A percentile compares a stretch with the other conserved stretches of the same genome.
Evolutionary conservation across 2,888 invertebrate species (phyloP).

Genomic region (Trachelus troglodyta): DNA sequence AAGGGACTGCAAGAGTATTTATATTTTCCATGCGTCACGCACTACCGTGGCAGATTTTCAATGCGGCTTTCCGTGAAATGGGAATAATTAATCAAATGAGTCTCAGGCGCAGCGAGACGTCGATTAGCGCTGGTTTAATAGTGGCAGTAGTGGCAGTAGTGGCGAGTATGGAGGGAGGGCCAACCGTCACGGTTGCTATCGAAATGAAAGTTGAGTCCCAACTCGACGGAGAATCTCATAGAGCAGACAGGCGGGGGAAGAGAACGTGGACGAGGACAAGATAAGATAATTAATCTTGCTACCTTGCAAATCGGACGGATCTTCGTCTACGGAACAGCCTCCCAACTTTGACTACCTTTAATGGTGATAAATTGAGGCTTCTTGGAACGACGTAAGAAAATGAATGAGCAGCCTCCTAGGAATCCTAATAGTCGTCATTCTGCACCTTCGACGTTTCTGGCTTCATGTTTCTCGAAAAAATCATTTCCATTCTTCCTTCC

Average conservation of each 20-base stretch:
- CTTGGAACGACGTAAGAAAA: background rate
- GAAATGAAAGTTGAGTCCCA: slow-evolving; percentile 22
- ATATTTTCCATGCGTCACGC: too few relatives aligned
- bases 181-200: slow-evolving; percentile 29
- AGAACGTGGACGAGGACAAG: slow-evolving; percentile 19
- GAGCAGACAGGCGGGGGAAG: slow-evolving; percentile 14
- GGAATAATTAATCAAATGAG: slow-evolving; percentile 48
- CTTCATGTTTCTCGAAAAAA: background rate
- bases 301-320: slow-evolving; percentile 36
- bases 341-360: slow-evolving; percentile 23
- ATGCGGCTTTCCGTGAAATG: slow-evolving; percentile 36
- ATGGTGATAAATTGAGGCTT: slow-evolving; percentile 20
- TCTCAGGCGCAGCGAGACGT: slow-evolving; percentile 14
- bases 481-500: slow-evolving; percentile 7
- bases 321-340: background rate
- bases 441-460: background rate
- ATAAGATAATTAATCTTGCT: slow-evolving; percentile 50
- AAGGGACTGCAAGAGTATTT: too few relatives aligned
- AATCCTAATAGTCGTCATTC: too few relatives aligned
- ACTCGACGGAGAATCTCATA: slow-evolving; percentile 11
- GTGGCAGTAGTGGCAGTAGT: slow-evolving; percentile 24
- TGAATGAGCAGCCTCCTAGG: background rate
- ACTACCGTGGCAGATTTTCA: slow-evolving; percentile 24
- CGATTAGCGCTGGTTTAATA: background rate
- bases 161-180: too few relatives aligned